phyloP scores from a whole-genome alignment of 2,797 vertebrate species.

The Cyclopterus lumpus region DNA sequence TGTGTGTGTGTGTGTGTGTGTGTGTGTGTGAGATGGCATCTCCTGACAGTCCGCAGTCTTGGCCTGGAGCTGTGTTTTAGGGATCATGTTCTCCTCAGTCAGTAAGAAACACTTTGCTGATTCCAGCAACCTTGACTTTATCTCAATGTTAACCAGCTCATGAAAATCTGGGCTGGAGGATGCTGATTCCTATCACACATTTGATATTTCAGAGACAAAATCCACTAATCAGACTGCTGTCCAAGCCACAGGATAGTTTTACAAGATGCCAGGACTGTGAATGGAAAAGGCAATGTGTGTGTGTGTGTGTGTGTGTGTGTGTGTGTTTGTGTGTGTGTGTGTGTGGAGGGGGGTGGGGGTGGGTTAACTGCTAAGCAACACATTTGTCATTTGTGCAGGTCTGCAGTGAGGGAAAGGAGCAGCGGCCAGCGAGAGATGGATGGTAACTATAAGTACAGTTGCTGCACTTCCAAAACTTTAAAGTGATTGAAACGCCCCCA shows the following conservation, averaged over 20 bases:
- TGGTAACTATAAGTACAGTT: constrained; percentile 14
- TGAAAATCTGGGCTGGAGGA: constrained; percentile 53
- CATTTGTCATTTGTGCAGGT: constrained; percentile 5
- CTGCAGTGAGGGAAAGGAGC: constrained; percentile 4
- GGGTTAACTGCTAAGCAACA: constrained; percentile 3
- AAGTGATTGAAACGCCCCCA: background rate
- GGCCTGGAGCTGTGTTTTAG: constrained; percentile 54
- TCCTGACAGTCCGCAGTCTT: constrained; percentile 61
- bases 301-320: too few species aligned
- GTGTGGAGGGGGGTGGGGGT: too few species aligned
- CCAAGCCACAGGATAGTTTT: background rate
- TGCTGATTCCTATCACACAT: constrained; percentile 6
- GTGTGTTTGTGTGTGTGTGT: too few species aligned
- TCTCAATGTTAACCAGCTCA: constrained; percentile 52
- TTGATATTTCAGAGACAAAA: background rate
- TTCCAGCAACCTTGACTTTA: constrained; percentile 43
- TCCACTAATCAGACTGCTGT: background rate
- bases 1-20: background rate
- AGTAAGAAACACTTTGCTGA: constrained; percentile 74
- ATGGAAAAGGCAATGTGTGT: constrained; percentile 2
- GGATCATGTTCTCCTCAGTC: constrained; percentile 79
- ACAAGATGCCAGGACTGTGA: constrained; percentile 13
- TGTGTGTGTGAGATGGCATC: constrained; percentile 28
- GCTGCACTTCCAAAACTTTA: background rate
- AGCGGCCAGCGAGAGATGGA: constrained; percentile 8